Conservation (phyloP, 2,797 vertebrate species). For the Alcedo atthis region DNA sequence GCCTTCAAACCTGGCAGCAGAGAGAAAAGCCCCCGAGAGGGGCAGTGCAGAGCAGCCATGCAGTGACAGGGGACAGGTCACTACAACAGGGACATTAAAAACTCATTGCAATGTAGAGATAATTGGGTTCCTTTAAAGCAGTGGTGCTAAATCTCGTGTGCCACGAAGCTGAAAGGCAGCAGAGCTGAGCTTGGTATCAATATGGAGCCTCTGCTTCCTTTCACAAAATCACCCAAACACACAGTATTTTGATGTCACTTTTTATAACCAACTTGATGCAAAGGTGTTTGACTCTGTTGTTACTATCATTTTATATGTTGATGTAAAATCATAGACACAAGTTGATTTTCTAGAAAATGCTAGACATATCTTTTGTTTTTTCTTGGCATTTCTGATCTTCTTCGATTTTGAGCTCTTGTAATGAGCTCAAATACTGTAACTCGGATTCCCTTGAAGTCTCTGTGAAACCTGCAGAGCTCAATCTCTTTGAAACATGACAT, state of each 20-base stretch:
- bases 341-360: conserved; percentile 47
- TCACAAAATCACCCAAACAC: background rate
- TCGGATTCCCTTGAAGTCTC: conserved; percentile 70
- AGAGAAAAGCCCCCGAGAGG: background rate
- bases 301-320: conserved; percentile 26
- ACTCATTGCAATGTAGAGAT: background rate
- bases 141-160: background rate
- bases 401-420: conserved; percentile 63
- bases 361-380: conserved; percentile 64
- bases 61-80: background rate
- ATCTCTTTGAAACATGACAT: conserved; percentile 73
- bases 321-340: conserved; percentile 50
- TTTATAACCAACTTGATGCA: background rate
- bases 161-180: background rate
- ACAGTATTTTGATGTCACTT: background rate
- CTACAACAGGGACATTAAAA: background rate
- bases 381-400: conserved; percentile 59
- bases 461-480: conserved; percentile 58
- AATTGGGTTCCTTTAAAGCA: background rate
- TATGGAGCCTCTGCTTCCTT: background rate
- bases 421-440: conserved; percentile 54
- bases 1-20: background rate
- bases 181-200: background rate
- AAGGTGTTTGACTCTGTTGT: conserved; percentile 29
- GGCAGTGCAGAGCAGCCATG: background rate